phyloP scores from a whole-genome alignment of 2,797 vertebrate species.

The Poeciliopsis turneri region DNA sequence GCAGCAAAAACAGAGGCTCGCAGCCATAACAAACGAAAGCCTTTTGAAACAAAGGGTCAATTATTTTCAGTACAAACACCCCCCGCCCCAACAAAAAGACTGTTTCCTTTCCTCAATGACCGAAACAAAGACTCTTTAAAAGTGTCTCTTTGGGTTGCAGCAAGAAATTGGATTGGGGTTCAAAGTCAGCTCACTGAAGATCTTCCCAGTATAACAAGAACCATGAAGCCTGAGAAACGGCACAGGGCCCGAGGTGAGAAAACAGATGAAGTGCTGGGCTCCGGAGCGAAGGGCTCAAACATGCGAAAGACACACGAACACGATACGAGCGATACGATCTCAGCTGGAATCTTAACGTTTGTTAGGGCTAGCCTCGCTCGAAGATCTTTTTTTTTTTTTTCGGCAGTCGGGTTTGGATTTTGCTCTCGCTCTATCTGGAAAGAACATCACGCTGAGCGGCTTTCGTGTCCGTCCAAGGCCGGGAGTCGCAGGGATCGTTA shows the following conservation, averaged over 20 bases:
- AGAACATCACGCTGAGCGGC: constrained; percentile 50
- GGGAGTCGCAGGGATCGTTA: constrained; percentile 39
- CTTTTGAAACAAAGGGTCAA: constrained; percentile 70
- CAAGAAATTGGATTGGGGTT: constrained; percentile 72
- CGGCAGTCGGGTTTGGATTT: constrained; percentile 31
- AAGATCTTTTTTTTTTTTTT: constrained; percentile 11
- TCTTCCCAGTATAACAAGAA: constrained; percentile 65
- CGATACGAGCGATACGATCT: constrained; percentile 40
- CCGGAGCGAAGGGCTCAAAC: constrained; percentile 25
- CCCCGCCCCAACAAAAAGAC: constrained; percentile 33
- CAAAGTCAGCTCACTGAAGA: constrained; percentile 65
- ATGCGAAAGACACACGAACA: constrained; percentile 16
- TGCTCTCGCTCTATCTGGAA: constrained; percentile 59
- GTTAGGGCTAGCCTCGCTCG: constrained; percentile 41
- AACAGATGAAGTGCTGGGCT: constrained; percentile 38
- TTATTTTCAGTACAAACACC: constrained; percentile 73
- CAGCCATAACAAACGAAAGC: constrained; percentile 71
- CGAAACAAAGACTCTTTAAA: constrained; percentile 72
- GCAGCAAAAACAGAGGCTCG: constrained; percentile 56
- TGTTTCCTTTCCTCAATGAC: constrained; percentile 71
- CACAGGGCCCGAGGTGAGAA: constrained; percentile 49
- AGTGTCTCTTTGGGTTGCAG: constrained; percentile 60
- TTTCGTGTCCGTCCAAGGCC: constrained; percentile 21
- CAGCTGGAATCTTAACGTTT: constrained; percentile 42
- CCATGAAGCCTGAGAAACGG: constrained; percentile 48